These are phyloP conservation scores for Ormyrus pomaceus DNA, from an alignment of 2,888 invertebrate genomes.

Conservation along the genomic window DNA sequence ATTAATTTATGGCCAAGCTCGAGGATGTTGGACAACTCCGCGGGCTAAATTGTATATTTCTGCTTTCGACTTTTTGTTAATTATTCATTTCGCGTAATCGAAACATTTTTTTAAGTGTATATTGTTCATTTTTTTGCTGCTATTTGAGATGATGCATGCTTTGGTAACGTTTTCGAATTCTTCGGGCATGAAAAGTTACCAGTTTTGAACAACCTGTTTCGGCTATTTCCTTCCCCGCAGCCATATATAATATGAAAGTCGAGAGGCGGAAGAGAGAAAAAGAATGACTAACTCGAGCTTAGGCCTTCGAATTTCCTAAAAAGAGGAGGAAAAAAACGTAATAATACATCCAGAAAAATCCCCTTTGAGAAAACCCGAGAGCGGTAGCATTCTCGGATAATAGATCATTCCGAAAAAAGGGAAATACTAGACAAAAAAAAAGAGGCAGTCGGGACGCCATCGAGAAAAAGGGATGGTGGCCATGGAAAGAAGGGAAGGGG, in stretches of 20 bases:
- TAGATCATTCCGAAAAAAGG: conserved; percentile 6
- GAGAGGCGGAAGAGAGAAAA: conserved; percentile 42
- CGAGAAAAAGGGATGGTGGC: conserved; percentile 53
- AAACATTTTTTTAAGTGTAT: too few relatives aligned
- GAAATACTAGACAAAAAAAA: conserved; percentile 40
- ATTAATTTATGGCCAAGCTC: conserved; percentile 46
- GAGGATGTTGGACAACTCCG: conserved; percentile 38
- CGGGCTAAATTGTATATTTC: not conserved
- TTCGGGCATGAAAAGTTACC: conserved; percentile 42
- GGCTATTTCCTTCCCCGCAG: conserved; percentile 35
- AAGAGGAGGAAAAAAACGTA: conserved; percentile 2
- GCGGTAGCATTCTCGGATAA: conserved; percentile 10
- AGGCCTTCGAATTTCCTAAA: conserved; percentile 14
- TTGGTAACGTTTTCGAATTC: not conserved
- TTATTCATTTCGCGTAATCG: too few relatives aligned
- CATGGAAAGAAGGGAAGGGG: conserved; percentile 48
- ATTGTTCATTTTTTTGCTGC: too few relatives aligned
- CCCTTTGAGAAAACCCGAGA: not conserved
- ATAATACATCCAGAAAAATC: not conserved
- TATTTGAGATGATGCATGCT: too few relatives aligned
- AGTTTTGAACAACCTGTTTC: conserved; percentile 51
- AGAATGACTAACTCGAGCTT: conserved; percentile 6
- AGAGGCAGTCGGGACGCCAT: conserved; percentile 42
- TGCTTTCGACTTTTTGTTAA: too few relatives aligned
- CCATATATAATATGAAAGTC: conserved; percentile 3